Evolutionary conservation across 2,113 vertebrate species (phyloP).

Genomic region (Odocoileus hemionus): DNA sequence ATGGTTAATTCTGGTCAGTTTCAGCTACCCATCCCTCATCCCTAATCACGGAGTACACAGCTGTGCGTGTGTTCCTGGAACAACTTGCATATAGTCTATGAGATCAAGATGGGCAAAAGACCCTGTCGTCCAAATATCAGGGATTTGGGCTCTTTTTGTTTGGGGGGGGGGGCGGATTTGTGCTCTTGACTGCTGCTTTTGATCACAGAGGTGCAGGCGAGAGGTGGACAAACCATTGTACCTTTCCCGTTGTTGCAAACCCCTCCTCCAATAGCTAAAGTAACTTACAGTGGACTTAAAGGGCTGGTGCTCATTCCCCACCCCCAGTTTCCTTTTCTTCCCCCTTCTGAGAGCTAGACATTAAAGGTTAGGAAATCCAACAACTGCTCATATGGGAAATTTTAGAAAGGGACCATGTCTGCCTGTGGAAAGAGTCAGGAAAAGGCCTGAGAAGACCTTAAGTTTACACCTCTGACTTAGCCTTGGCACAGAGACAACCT

Average conservation of each 20-base stretch:
- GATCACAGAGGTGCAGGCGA: background rate
- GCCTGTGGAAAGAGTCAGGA: background rate
- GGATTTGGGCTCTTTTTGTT: background rate
- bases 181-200: background rate
- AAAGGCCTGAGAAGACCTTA: background rate
- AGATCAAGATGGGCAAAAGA: background rate
- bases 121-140: background rate
- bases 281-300: background rate
- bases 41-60: background rate
- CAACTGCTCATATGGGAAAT: too few species aligned
- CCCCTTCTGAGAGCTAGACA: background rate
- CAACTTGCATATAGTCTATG: background rate
- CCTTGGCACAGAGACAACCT: background rate
- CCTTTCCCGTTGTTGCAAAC: background rate
- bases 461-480: background rate
- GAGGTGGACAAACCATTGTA: background rate
- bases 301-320: background rate
- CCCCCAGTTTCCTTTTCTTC: background rate
- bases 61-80: background rate
- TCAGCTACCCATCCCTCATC: background rate
- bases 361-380: background rate
- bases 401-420: background rate
- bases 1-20: background rate
- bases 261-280: background rate
- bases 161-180: background rate